phyloP scores from a whole-genome alignment of 2,888 invertebrate genomes.

The Cerastoderma edule region DNA sequence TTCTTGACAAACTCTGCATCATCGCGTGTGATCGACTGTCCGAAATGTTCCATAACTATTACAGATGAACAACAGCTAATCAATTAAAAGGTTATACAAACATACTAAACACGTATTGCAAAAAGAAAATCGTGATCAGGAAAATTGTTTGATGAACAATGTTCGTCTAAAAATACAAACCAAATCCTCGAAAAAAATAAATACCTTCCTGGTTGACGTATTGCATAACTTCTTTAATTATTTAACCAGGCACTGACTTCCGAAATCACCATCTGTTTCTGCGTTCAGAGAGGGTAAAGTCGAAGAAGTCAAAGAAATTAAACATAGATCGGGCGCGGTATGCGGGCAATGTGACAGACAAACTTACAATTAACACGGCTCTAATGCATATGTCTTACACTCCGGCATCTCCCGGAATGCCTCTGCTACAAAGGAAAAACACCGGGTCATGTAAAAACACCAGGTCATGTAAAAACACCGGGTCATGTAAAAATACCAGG shows the following conservation, averaged over 20 bases:
- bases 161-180: constrained; percentile 7
- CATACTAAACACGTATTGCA: too few species aligned
- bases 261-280: constrained; percentile 18
- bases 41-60: too few species aligned
- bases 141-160: constrained; percentile 9
- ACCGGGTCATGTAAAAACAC: neutral
- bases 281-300: constrained; percentile 2
- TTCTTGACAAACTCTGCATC: too few species aligned
- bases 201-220: constrained; percentile 16
- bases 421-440: neutral
- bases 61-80: too few species aligned
- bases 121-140: too few species aligned
- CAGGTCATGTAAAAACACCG: neutral
- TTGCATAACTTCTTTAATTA: constrained; percentile 24
- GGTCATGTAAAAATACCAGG: too few species aligned
- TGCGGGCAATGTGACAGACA: constrained; percentile 24
- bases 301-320: constrained; percentile 24
- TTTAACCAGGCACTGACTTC: constrained; percentile 3
- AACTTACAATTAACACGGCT: constrained; percentile 14
- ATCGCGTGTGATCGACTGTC: too few species aligned
- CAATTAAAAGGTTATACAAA: too few species aligned
- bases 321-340: constrained; percentile 7
- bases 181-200: constrained; percentile 14
- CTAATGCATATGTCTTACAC: constrained; percentile 11
- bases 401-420: neutral